Evolutionary conservation across 2,888 invertebrate genomes (phyloP), one percentile per base, ranked within the genome.

Genomic region (Gymnosoma rotundatum): DNA sequence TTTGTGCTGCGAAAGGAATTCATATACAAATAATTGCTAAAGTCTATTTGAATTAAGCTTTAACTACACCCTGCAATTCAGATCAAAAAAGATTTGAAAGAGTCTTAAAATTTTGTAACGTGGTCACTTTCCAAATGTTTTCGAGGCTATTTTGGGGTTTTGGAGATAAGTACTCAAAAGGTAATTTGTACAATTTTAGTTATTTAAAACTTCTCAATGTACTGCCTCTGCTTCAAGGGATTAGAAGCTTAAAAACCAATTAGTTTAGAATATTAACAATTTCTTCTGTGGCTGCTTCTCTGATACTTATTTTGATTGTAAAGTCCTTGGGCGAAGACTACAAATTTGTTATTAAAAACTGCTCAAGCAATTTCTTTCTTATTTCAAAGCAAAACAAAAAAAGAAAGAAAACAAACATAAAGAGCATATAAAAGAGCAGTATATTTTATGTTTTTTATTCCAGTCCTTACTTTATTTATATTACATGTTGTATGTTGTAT

Each of bases 401-500:
- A 9, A 42, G 5, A n/a, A 10, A 32, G 32, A 32, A 32, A 32
- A 32, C 32, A 58, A 48, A 63, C 12, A 32, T 61, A 54, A 42
- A 50, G 42, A 25, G 38, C 14, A 12, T 52, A 42, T 52, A 54
- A 63, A 54, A 42, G 63, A 58, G 50, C 21, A 50, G 18, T 16
- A 54, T 14, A 21, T 7, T 32, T 32, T 32, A 20, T 38, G 58
- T 42, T 42, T 25, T 61, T 48, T 20, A 50, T 63, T 78, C 61
- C 54, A 67, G 78, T 78, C 42, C 56, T 50, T 64, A 78, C 73
- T 63, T 83, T 83, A 1, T 67, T 78, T 75, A 21, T 52, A 10
- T 52, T 70, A 45, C 45, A 25, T 60, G 56, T 54, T 52, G 60
- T 16, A 42, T 60, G 50, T 54, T 50, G 67, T 16, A 42, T 61